Conservation (phyloP, 2,888 invertebrate genomes). For the Mechanitis messenoides region DNA sequence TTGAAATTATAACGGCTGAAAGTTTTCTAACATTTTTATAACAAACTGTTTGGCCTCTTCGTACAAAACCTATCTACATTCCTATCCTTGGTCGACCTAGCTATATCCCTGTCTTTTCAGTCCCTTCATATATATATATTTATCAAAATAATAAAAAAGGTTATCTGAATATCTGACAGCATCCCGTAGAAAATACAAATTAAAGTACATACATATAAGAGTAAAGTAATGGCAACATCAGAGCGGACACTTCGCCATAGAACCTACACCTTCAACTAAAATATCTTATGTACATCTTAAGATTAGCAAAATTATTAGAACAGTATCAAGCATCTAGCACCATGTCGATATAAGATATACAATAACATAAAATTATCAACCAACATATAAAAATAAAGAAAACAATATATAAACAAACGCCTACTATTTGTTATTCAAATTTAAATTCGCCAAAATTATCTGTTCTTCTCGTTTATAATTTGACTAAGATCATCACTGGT, state of each 20-base stretch:
- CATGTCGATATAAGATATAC: conserved; percentile 71
- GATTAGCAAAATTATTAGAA: conserved; percentile 58
- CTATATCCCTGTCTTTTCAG: conserved; percentile 70
- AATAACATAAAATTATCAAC: conserved; percentile 70
- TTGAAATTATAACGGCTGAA: conserved; percentile 38
- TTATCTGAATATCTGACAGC: neutral
- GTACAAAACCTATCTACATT: conserved; percentile 66
- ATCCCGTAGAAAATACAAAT: neutral
- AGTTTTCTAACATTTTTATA: conserved; percentile 43
- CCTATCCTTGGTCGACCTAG: conserved; percentile 54
- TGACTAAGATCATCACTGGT: conserved; percentile 46
- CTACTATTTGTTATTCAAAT: conserved; percentile 32
- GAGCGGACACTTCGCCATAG: conserved; percentile 38
- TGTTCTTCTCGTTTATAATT: conserved; percentile 40
- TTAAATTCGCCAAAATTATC: conserved; percentile 31
- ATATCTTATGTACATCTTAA: conserved; percentile 55
- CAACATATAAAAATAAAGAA: conserved; percentile 48
- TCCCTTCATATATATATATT: conserved; percentile 50
- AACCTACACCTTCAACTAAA: conserved; percentile 29
- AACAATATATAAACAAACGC: conserved; percentile 56
- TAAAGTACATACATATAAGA: too few relatives aligned
- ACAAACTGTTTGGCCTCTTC: conserved; percentile 57
- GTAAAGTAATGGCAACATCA: conserved; percentile 52
- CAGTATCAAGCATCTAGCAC: conserved; percentile 72
- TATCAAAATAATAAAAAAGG: conserved; percentile 42